Evolutionary conservation across 2,113 vertebrate species (phyloP).

Genomic region (Orycteropus afer): DNA sequence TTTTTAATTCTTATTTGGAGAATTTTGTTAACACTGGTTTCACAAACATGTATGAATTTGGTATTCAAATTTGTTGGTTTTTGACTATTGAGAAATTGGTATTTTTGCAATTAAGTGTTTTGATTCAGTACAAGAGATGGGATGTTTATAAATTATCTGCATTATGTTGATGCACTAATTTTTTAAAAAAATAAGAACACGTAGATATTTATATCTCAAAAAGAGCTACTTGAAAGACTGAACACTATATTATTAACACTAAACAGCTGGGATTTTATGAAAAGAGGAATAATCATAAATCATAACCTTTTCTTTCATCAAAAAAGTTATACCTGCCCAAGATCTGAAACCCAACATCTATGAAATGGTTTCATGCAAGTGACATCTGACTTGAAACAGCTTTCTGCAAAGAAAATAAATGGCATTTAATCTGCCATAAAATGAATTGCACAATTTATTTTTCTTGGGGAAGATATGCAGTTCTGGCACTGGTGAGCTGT

Average conservation of each 20-base stretch:
- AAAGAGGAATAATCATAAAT: constrained; percentile 48
- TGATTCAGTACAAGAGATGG: constrained; percentile 10
- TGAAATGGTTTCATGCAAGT: constrained; percentile 66
- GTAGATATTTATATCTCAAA: constrained; percentile 51
- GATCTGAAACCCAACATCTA: constrained; percentile 66
- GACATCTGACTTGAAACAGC: constrained; percentile 67
- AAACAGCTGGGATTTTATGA: constrained; percentile 49
- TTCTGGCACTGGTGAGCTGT: not conserved
- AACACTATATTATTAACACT: constrained; percentile 49
- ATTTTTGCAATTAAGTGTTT: not conserved
- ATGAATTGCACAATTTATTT: constrained; percentile 73
- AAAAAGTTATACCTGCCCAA: constrained; percentile 51
- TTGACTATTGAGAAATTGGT: not conserved
- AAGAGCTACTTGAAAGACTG: constrained; percentile 35
- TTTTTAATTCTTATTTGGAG: not conserved
- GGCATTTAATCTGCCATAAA: constrained; percentile 72
- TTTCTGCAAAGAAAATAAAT: constrained; percentile 73
- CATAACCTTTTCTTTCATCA: constrained; percentile 67
- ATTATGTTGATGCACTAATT: constrained; percentile 24
- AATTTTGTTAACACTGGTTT: constrained; percentile 3
- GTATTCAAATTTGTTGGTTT: not conserved
- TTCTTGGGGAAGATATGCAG: constrained; percentile 66
- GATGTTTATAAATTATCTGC: not conserved
- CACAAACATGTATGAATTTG: not conserved
- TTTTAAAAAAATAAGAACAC: constrained; percentile 33